These are phyloP conservation scores for Drosophila mercatorum DNA, from an alignment of 2,888 invertebrate genomes.

Conservation along the genomic window DNA sequence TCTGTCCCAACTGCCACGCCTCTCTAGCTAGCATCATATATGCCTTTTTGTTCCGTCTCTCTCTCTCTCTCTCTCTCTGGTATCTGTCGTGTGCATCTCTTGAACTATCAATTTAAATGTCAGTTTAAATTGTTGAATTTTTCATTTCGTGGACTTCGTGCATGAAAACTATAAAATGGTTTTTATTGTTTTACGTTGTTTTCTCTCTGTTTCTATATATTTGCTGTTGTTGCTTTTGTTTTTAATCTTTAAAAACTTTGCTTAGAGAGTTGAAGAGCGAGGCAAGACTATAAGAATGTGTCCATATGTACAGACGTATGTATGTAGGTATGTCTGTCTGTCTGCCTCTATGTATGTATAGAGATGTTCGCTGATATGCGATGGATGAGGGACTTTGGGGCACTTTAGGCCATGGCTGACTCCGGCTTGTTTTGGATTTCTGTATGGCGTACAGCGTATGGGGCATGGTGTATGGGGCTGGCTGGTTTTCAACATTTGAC, in stretches of 20 bases:
- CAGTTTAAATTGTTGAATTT: conserved; percentile 83
- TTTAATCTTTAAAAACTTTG: conserved; percentile 63
- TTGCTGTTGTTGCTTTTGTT: conserved; percentile 10
- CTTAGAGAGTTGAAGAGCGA: conserved; percentile 60
- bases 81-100: conserved; percentile 82
- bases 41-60: conserved; percentile 31
- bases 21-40: conserved; percentile 47
- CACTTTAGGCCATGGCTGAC: conserved; percentile 64
- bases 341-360: conserved; percentile 28
- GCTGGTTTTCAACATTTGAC: conserved; percentile 79
- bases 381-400: conserved; percentile 43
- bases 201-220: conserved; percentile 10
- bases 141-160: conserved; percentile 81
- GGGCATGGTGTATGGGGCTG: conserved; percentile 32
- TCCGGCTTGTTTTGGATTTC: conserved; percentile 76
- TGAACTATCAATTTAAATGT: conserved; percentile 83
- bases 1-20: conserved; percentile 46
- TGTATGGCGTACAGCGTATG: conserved; percentile 39
- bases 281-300: conserved; percentile 44
- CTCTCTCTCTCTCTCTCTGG: conserved; percentile 35
- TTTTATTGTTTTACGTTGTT: conserved; percentile 73
- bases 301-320: conserved; percentile 12
- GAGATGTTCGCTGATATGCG: conserved; percentile 69
- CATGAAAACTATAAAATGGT: conserved; percentile 79
- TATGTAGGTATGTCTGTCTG: neutral